phyloP scores from a whole-genome alignment of 2,888 invertebrate genomes.

The Lasius fuliginosus region DNA sequence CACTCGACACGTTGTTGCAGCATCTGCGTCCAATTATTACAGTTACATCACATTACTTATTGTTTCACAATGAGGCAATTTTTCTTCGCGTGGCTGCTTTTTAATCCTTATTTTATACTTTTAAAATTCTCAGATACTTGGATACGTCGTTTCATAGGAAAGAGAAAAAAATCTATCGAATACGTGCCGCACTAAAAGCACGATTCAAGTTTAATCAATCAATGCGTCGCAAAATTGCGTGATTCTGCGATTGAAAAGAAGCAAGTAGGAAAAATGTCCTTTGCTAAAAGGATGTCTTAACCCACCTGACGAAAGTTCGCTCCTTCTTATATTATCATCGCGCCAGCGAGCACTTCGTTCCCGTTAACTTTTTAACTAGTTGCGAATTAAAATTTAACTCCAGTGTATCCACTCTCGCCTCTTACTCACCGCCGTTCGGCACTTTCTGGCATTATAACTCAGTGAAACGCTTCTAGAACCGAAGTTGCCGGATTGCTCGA shows the following conservation, averaged over 20 bases:
- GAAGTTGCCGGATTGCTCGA: constrained; percentile 21
- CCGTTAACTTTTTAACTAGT: constrained; percentile 82
- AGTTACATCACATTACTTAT: constrained; percentile 35
- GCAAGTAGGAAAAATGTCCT: constrained; percentile 1
- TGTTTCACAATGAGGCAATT: not conserved
- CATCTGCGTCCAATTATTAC: constrained; percentile 34
- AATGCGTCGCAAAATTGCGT: constrained; percentile 69
- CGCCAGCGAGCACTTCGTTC: constrained; percentile 56
- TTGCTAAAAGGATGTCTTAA: constrained; percentile 52
- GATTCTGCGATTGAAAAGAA: constrained; percentile 41
- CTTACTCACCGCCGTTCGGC: constrained; percentile 44
- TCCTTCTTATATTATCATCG: constrained; percentile 74
- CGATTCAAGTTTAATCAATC: constrained; percentile 71
- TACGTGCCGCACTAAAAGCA: constrained; percentile 42
- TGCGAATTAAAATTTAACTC: constrained; percentile 83
- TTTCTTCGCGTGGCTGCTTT: constrained; percentile 23
- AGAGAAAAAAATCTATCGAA: constrained; percentile 53
- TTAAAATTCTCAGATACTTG: constrained; percentile 46
- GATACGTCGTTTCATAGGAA: constrained; percentile 62
- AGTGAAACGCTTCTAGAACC: constrained; percentile 24
- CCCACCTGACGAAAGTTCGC: constrained; percentile 71
- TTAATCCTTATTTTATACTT: constrained; percentile 54
- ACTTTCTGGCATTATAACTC: constrained; percentile 52
- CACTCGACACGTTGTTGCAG: constrained; percentile 34
- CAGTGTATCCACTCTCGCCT: constrained; percentile 61